Percentiles rank a stretch among this genome's conserved stretches.
phyloP scores from a whole-genome alignment of 2,113 vertebrate species.

The Scartelaos histophorus region DNA sequence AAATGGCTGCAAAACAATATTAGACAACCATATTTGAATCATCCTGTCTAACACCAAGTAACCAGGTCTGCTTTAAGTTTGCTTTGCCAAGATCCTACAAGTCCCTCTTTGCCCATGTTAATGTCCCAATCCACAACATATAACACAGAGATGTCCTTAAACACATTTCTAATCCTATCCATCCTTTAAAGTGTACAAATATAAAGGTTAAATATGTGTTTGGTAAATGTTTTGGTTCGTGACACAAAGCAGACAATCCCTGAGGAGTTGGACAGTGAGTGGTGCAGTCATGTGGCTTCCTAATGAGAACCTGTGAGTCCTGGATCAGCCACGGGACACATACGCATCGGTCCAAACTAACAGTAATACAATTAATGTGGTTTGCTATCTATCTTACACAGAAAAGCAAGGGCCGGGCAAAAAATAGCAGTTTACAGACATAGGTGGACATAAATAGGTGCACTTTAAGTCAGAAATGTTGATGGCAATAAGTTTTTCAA shows the following conservation, averaged over 20 bases:
- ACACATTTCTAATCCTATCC: no score
- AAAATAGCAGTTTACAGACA: not conserved
- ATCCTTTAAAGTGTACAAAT: not conserved
- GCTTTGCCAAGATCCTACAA: no score
- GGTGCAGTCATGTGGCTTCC: constrained; percentile 55
- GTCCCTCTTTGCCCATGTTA: no score
- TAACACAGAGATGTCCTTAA: no score
- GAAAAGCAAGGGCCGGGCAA: not conserved
- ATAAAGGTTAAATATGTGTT: not conserved
- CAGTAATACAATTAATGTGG: constrained; percentile 22
- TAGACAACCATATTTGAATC: no score
- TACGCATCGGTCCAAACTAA: constrained; percentile 25
- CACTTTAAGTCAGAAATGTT: no score
- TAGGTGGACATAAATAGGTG: not conserved
- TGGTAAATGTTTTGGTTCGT: not conserved
- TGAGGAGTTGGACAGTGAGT: constrained; percentile 47
- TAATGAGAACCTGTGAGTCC: constrained; percentile 64
- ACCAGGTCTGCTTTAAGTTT: no score
- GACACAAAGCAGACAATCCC: constrained; percentile 43
- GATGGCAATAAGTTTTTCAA: no score
- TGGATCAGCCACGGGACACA: constrained; percentile 38
- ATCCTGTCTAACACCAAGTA: no score
- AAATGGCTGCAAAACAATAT: not conserved
- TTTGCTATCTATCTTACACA: constrained; percentile 5
- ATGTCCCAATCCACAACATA: not conserved